A percentile compares a stretch with the other conserved stretches of the same genome.
phyloP scores from a whole-genome alignment of 2,113 vertebrate genomes.

The Sander lucioperca region DNA sequence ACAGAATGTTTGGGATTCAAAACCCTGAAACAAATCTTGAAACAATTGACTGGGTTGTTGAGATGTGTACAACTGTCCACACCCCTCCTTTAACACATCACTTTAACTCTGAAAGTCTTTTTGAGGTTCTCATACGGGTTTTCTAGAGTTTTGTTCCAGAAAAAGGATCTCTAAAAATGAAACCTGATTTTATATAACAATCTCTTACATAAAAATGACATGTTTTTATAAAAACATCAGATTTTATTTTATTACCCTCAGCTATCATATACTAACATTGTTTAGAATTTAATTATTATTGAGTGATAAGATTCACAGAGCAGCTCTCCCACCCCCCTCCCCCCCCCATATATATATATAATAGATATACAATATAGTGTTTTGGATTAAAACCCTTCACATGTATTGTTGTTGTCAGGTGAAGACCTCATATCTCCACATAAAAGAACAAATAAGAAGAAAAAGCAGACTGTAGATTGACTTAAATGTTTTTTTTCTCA shows the following conservation, averaged over 20 bases:
- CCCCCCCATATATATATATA: no score
- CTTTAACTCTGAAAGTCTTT: conserved; percentile 34
- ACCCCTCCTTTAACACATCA: neutral
- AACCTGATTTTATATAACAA: conserved; percentile 20
- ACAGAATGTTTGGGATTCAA: conserved; percentile 11
- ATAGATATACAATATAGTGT: no score
- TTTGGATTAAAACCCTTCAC: no score
- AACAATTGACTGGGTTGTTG: conserved; percentile 3
- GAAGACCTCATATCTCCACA: no score
- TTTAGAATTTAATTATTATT: no score
- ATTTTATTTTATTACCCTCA: conserved; percentile 34
- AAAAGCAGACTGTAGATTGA: no score
- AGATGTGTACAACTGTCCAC: conserved; percentile 6
- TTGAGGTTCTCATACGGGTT: conserved; percentile 64
- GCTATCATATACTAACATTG: conserved; percentile 22
- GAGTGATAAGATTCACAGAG: conserved; percentile 12
- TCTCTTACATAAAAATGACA: neutral
- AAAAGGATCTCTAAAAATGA: conserved; percentile 17
- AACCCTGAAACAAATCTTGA: conserved; percentile 9
- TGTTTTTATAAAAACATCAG: conserved; percentile 4
- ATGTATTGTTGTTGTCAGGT: no score
- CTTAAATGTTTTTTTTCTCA: no score
- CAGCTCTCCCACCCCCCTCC: no score
- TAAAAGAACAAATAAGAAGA: no score
- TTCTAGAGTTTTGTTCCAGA: conserved; percentile 56